Evolutionary conservation across 2,113 vertebrate genomes (phyloP).

Genomic region (Anolis sagrei): DNA sequence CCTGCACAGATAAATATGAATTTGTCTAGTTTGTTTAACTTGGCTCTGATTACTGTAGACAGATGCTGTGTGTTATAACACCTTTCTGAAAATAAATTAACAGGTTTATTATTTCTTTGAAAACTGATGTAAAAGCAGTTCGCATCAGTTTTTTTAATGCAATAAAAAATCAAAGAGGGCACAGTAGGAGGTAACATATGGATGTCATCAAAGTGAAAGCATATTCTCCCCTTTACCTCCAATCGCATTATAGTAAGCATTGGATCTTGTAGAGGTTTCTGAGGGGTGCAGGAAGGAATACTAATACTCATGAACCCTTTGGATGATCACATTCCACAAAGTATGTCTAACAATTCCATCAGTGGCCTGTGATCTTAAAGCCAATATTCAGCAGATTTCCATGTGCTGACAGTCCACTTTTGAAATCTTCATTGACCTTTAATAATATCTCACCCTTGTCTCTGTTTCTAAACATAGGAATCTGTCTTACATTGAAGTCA

Average conservation of each 20-base stretch:
- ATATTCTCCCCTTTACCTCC: not conserved
- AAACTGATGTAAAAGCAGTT: not conserved
- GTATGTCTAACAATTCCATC: too few species aligned
- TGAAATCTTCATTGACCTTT: not conserved
- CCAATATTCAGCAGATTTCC: not conserved
- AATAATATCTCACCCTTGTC: not conserved
- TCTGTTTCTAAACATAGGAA: not conserved
- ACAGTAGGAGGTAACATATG: not conserved
- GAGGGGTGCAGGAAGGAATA: not conserved
- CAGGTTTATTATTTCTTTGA: not conserved
- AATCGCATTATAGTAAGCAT: not conserved
- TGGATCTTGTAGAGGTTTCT: not conserved
- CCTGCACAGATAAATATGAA: not conserved
- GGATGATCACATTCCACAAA: not conserved
- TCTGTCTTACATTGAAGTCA: not conserved
- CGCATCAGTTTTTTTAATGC: not conserved
- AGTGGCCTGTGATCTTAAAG: not conserved
- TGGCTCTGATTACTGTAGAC: not conserved
- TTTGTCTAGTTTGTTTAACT: slow-evolving; percentile 10
- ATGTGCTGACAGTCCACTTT: not conserved
- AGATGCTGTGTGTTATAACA: not conserved
- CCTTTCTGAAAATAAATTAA: not conserved
- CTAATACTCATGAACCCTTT: not conserved
- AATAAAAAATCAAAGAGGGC: not conserved
- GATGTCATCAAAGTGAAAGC: not conserved